Base-by-base conservation (phyloP, 1,140 invertebrate genomes). In the Limonius californicus region DNA sequence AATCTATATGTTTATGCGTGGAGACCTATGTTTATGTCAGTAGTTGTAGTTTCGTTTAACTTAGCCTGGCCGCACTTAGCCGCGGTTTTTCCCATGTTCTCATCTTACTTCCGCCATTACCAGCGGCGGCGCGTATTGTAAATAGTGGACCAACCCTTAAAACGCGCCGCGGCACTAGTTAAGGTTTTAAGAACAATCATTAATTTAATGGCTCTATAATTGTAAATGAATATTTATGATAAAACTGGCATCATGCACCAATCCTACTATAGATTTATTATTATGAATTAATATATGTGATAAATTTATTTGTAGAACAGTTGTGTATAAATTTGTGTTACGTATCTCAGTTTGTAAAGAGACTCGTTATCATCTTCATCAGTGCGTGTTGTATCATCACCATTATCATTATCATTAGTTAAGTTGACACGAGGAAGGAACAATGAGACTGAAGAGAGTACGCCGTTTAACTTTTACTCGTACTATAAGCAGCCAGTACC, bases 341-440 rank as follows among this genome's bases (percentile, higher is more conserved):
- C 69, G 69, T 71, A 74, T 76, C 69, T 74, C 73, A 74, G 65
- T 73, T 68, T 68, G 61, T 62, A 67, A 69, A 81, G 79, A 79
- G 78, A 78, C 77, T 79, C 79, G 77, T 65, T 79, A 78, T 80
- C 79, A 75, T 78, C 78, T 80, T 78, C 77, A 78, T 80, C 78
- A 39, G 74, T 79, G 77, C 54, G 35, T 57, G 55, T 39, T 39
- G 43, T 56, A 64, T 62, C 60, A 65, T 59, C 64, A 35, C 16
- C 30, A 56, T 56, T 32, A 30, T 32, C 30, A 54, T 55, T 53
- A 65, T 55, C 50, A 39, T 54, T 16, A 18, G 14, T 54, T 39
- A 39, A 57, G 64, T n/a, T 68, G 70, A 66, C 62, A 66, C 59
- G 63, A 60, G 57, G 67, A 68, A 64, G 64, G 67, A 62, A 65